Evolutionary conservation across 2,113 vertebrate species (phyloP), one percentile per base, ranked within the genome.

Genomic region (Andinoacara biseriatus): DNA sequence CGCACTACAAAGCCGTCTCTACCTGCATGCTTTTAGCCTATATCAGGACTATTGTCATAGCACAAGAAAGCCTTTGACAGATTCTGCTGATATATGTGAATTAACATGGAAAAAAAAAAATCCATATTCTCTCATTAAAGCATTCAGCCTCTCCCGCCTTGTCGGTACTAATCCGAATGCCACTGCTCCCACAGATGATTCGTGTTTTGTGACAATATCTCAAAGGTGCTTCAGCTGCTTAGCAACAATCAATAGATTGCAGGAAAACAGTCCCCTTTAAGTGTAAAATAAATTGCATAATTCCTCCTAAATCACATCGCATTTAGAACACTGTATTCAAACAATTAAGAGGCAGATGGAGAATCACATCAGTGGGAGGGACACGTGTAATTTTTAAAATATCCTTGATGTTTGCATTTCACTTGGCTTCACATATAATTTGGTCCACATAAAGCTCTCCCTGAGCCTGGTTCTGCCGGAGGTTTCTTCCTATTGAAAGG

Each of bases 51-150:
- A 76, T 88, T 83, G 76, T 56, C 76, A 49, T 49, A 33, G 52
- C 49, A 90, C 81, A 79, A 59, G 74, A 81, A 81, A 84, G 57
- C 59, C 76, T 90, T 81, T 81, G 88, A 92, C 87, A 72, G 76
- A 52, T 77, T 84, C 54, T n/a, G 60, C 49, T 89, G 93, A 94
- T 94, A 93, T 85, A 92, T 17, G 29, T 69, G 17, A 75, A 80
- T 86, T 93, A 76, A 90, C 93, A 94, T 91, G 60, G 38, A 88
- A 20, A 38, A 17, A 20, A 89, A 79, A 18, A 92, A 91, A 94
- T 94, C 90, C 85, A 92, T 93, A 93, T 79, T 87, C 57, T 85
- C 87, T 91, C 85, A 78, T 93, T 93, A 91, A 90, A 92, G 84
- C 81, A 65, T 69, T 85, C 65, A 74, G 61, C 62, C 81, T 92